Percentiles rank a stretch among this genome's conserved stretches.
phyloP scores from a whole-genome alignment of 2,113 vertebrate species.

The Phyllopteryx taeniolatus region DNA sequence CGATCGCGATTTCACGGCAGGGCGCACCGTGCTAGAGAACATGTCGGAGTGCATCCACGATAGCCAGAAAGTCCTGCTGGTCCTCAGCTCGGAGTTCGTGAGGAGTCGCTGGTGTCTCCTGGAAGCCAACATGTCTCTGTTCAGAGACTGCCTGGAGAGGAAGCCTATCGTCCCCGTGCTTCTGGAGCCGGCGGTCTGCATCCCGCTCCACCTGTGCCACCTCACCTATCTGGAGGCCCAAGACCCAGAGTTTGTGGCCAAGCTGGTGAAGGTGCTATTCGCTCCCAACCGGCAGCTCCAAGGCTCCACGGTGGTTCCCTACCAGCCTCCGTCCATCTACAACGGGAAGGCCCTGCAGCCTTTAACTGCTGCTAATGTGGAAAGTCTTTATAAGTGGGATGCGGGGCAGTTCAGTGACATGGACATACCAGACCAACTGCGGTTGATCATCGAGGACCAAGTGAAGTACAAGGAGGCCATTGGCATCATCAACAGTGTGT shows the following conservation, averaged over 20 bases:
- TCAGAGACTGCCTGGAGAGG: slow-evolving; percentile 59
- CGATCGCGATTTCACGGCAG: slow-evolving; percentile 60
- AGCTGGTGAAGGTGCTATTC: slow-evolving; percentile 53
- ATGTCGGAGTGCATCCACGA: slow-evolving; percentile 65
- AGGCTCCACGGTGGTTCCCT: slow-evolving; percentile 44
- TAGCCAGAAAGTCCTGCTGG: slow-evolving; percentile 68
- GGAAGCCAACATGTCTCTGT: slow-evolving; percentile 66
- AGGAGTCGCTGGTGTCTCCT: slow-evolving; percentile 68
- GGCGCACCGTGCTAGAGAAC: slow-evolving; percentile 65
- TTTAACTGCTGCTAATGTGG: slow-evolving; percentile 48
- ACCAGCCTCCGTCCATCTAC: slow-evolving; percentile 49
- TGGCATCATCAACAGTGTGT: slow-evolving; percentile 11
- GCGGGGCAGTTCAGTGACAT: slow-evolving; percentile 56
- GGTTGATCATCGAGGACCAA: slow-evolving; percentile 41
- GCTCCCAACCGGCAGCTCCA: slow-evolving; percentile 36
- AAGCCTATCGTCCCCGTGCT: slow-evolving; percentile 62
- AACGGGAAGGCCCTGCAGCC: slow-evolving; percentile 60
- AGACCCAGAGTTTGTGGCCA: slow-evolving; percentile 44
- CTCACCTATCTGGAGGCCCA: slow-evolving; percentile 64
- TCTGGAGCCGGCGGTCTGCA: slow-evolving; percentile 46
- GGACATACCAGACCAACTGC: slow-evolving; percentile 55
- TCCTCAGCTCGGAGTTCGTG: slow-evolving; percentile 67
- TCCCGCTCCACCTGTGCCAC: slow-evolving; percentile 65
- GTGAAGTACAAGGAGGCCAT: neutral
- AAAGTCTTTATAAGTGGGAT: slow-evolving; percentile 40